These are phyloP conservation scores for Crotalus helleri DNA, from an alignment of 2,113 vertebrate species.

Conservation along the genomic window DNA sequence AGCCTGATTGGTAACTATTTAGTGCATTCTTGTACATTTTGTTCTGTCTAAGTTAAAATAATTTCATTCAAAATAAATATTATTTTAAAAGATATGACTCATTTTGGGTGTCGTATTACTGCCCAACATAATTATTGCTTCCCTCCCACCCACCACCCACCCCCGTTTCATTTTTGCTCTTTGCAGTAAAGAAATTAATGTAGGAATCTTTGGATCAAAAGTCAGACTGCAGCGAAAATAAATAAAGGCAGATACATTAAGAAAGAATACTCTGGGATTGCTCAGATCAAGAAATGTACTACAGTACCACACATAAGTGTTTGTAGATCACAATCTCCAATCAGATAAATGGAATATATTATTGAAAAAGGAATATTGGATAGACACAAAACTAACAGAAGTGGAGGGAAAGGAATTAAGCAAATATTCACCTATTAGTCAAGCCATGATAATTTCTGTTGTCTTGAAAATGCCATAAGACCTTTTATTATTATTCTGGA, in stretches of 20 bases:
- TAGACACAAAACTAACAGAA: neutral
- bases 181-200: neutral
- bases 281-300: neutral
- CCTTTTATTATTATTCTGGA: neutral
- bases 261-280: neutral
- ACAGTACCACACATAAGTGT: neutral
- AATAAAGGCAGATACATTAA: neutral
- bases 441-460: neutral
- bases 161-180: neutral
- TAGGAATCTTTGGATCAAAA: neutral
- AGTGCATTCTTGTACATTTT: neutral
- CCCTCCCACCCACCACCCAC: too few species aligned
- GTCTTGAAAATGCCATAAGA: neutral
- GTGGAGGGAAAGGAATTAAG: neutral
- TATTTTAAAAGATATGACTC: neutral
- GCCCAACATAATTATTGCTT: neutral
- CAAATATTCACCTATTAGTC: neutral
- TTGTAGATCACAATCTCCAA: neutral
- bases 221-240: neutral
- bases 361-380: neutral
- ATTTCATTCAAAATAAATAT: neutral
- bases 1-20: neutral
- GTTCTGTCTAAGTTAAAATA: neutral
- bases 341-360: neutral
- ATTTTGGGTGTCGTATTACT: neutral